Evolutionary conservation across 2,888 invertebrate genomes (phyloP).

Genomic region (Lissocephala sabroskyi): DNA sequence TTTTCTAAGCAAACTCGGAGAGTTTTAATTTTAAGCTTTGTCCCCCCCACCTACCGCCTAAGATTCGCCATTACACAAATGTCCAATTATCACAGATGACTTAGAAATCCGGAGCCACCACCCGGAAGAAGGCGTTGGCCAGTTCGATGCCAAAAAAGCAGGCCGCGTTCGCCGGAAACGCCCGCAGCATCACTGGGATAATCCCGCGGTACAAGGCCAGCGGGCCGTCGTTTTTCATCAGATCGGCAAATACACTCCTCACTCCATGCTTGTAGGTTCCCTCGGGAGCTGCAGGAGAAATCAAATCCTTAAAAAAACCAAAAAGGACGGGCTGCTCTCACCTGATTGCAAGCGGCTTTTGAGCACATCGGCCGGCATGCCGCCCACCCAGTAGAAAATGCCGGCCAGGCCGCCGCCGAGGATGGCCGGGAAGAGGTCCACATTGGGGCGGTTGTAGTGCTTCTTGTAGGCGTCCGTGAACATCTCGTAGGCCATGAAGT

Average conservation of each 20-base stretch:
- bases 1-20: too few relatives aligned
- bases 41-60: too few relatives aligned
- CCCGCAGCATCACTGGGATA: conserved; percentile 94
- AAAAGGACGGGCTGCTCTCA: conserved; percentile 52
- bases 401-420: conserved; percentile 97
- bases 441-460: conserved; percentile 72
- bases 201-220: conserved; percentile 93
- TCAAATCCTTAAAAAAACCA: background rate
- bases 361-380: conserved; percentile 97
- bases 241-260: conserved; percentile 87
- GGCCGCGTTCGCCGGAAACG: conserved; percentile 99
- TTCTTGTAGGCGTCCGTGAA: conserved; percentile 83
- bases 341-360: conserved; percentile 97
- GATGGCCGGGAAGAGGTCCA: conserved; percentile 80
- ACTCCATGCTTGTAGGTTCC: conserved; percentile 94
- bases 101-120: conserved; percentile 72
- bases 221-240: conserved; percentile 91
- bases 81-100: background rate
- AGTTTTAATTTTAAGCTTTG: background rate
- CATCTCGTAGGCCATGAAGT: conserved; percentile 96
- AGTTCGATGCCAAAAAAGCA: conserved; percentile 98
- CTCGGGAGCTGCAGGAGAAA: conserved; percentile 82
- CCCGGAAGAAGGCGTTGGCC: conserved; percentile 78
- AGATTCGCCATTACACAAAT: background rate
- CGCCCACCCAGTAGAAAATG: conserved; percentile 95